Base-by-base conservation (phyloP, 2,888 invertebrate species). In the Harpalus rubripes region DNA sequence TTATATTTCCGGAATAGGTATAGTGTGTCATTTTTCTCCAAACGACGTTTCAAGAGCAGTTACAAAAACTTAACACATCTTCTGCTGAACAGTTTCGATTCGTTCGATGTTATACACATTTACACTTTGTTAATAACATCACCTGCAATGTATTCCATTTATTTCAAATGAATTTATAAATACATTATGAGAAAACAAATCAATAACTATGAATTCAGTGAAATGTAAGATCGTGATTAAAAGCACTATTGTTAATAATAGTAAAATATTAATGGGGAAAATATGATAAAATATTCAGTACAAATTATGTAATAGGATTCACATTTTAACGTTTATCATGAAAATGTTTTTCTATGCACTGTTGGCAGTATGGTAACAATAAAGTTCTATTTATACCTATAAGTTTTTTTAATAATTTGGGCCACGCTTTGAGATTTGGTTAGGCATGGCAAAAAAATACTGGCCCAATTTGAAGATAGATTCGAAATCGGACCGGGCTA, bases 1-100 rank as follows among this genome's bases (percentile, higher is more conserved):
- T 82, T 82, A 58, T 82, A 82, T 82, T 82, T 82, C 74, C 58
- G 72, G 72, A 44, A 44, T 74, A 74, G 72, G 81, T 81, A 52
- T 63, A 68, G 56, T 22, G 79, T 52, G 65, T 68, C 44, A 68
- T 81, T 81, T 81, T 81, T 81, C 65, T 81, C 18, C 63, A 63
- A 81, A 65, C 68, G 81, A 44, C 52, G 63, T 65, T 74, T 18
- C 72, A 52, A 74, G 44, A 74, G 44, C 72, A 44, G 52, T 65
- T 63, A 65, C 22, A 22, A 81, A 80, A 63, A 68, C 81, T 81
- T 81, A 81, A 68, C 52, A 81, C 56, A 68, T 68, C 68, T 68
- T 68, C 68, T 15, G 39, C 26, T 63, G 10, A 63, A 63, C 63
- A 63, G 63, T 26, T 63, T 63, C 63, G 26, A 15, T 12, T 63